Conservation (phyloP, 2,797 vertebrate genomes). For the Esox lucius region DNA sequence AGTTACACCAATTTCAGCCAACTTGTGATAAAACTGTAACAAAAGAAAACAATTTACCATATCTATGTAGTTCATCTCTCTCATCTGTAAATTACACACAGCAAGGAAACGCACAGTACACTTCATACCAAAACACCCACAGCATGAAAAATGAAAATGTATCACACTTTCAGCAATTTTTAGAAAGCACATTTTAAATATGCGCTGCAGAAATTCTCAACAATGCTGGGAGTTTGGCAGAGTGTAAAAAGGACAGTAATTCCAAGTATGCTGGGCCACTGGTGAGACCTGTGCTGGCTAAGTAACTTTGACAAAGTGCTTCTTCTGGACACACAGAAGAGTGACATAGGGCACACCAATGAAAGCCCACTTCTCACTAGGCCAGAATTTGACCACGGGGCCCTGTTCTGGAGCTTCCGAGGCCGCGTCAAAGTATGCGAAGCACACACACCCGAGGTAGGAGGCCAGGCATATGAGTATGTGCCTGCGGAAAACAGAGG, state of each 20-base stretch:
- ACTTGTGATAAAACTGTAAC: neutral
- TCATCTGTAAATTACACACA: neutral
- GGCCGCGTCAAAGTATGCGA: conserved; percentile 94
- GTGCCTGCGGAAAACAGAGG: conserved; percentile 79
- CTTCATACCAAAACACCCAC: neutral
- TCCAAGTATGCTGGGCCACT: neutral
- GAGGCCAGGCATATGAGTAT: conserved; percentile 94
- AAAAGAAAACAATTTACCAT: neutral
- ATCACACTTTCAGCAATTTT: neutral
- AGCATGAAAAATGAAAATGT: neutral
- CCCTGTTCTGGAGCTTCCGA: conserved; percentile 95
- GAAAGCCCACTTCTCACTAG: conserved; percentile 97
- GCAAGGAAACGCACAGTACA: neutral
- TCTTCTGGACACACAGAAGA: conserved; percentile 88
- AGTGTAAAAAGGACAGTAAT: neutral
- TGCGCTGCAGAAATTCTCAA: neutral
- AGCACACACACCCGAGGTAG: conserved; percentile 95
- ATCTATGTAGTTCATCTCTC: neutral
- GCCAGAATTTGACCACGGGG: conserved; percentile 97
- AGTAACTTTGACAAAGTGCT: conserved; percentile 88
- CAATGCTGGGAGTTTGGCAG: neutral
- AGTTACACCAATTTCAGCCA: neutral
- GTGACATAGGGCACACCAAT: conserved; percentile 94
- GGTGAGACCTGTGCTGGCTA: conserved; percentile 58
- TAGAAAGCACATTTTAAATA: neutral